These are phyloP conservation scores for Neoitamus cyanurus DNA, from an alignment of 2,888 invertebrate species.

Conservation along the genomic window DNA sequence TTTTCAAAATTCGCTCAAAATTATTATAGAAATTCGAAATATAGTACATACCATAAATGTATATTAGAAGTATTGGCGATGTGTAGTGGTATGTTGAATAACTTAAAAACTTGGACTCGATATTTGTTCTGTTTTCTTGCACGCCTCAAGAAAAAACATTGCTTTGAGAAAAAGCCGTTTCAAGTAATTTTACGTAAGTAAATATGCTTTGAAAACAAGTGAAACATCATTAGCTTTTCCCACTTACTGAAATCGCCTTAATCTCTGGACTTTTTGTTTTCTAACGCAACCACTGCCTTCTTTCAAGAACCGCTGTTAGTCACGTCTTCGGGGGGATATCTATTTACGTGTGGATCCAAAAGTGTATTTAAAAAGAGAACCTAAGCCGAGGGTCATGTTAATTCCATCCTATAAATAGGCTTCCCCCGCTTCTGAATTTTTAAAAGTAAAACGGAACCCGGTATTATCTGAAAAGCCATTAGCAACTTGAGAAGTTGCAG, in stretches of 20 bases:
- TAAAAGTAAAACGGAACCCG: neutral
- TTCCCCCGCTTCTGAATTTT: neutral
- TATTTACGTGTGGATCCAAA: neutral
- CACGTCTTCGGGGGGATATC: neutral
- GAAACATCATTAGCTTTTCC: neutral
- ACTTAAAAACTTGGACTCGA: too few species aligned
- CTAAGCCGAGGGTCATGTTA: neutral
- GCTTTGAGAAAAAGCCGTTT: too few species aligned
- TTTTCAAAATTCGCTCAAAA: too few species aligned
- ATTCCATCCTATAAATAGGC: neutral
- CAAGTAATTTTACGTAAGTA: too few species aligned
- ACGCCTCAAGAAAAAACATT: too few species aligned
- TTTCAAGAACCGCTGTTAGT: neutral
- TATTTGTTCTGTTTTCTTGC: too few species aligned
- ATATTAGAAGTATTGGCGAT: too few species aligned
- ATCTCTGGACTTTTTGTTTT: neutral
- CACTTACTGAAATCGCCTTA: neutral
- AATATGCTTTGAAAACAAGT: neutral
- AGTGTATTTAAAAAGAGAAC: neutral
- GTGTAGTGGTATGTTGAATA: too few species aligned
- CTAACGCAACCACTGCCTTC: neutral
- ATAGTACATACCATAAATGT: too few species aligned
- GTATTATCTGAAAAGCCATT: constrained; percentile 2
- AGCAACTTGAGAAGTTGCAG: neutral
- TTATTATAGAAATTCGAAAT: too few species aligned